Percentiles rank a stretch among this genome's conserved stretches.
phyloP scores from a whole-genome alignment of 2,888 invertebrate species.

The Tupiocoris notatus region DNA sequence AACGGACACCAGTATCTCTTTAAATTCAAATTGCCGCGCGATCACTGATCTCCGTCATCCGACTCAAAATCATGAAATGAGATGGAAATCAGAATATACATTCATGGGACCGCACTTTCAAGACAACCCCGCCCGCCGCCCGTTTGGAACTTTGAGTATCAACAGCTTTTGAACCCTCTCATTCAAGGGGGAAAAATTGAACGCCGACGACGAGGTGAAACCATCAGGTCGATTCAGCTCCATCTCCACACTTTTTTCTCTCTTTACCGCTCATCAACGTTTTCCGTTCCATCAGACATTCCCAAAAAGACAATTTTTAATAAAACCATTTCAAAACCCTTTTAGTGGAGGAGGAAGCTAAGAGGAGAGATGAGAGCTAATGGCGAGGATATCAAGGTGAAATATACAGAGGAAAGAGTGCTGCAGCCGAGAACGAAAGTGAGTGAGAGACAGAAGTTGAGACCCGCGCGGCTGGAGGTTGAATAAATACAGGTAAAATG shows the following conservation, averaged over 20 bases:
- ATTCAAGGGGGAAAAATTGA: not conserved
- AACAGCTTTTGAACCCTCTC: not conserved
- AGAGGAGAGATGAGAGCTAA: slow-evolving; percentile 14
- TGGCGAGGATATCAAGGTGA: slow-evolving; percentile 29
- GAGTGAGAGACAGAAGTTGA: not conserved
- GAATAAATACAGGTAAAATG: slow-evolving; percentile 23
- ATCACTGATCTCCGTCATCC: no score
- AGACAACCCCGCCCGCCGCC: no score
- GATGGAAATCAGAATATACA: no score
- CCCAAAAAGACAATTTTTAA: slow-evolving; percentile 26
- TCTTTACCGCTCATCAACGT: not conserved
- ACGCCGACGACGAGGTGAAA: not conserved
- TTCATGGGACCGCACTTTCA: no score
- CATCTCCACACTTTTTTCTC: not conserved
- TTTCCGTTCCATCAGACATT: slow-evolving; percentile 3
- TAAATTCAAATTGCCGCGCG: no score
- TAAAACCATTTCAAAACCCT: slow-evolving; percentile 23
- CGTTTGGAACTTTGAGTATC: not conserved
- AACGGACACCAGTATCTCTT: no score
- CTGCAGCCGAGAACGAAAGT: not conserved
- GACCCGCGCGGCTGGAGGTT: not conserved
- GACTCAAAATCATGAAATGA: no score
- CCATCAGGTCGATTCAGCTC: not conserved
- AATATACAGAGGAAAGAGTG: slow-evolving; percentile 10
- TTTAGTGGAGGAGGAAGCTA: slow-evolving; percentile 9